phyloP scores from a whole-genome alignment of 2,888 invertebrate genomes.

The Sphecodes monilicornis region DNA sequence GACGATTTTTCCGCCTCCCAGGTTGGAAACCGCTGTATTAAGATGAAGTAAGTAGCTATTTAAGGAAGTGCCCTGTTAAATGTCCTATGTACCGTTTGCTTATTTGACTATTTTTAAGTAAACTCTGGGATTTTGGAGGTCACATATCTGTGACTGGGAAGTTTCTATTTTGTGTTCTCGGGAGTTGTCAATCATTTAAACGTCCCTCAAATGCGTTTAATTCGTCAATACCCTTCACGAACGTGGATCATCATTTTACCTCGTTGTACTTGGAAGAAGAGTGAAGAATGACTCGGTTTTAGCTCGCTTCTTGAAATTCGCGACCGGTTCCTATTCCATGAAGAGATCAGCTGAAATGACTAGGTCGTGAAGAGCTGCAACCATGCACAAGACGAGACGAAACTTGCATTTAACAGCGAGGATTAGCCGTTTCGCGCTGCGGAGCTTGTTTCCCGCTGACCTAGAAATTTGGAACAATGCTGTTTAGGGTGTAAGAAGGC shows the following conservation, averaged over 20 bases:
- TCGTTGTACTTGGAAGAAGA: neutral
- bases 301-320: neutral
- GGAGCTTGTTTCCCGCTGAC: constrained; percentile 50
- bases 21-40: too few relatives aligned
- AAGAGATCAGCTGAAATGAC: constrained; percentile 33
- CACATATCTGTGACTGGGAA: too few relatives aligned
- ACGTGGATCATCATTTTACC: too few relatives aligned
- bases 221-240: neutral
- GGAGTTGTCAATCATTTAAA: neutral
- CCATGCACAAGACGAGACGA: constrained; percentile 54
- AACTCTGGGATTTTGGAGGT: too few relatives aligned
- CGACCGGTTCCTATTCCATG: neutral
- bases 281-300: neutral
- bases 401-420: constrained; percentile 58
- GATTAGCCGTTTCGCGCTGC: constrained; percentile 60
- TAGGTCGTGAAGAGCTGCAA: constrained; percentile 51
- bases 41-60: too few relatives aligned
- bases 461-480: constrained; percentile 63
- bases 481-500: constrained; percentile 47
- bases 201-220: neutral
- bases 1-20: too few relatives aligned
- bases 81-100: too few relatives aligned
- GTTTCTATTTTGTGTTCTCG: too few relatives aligned
- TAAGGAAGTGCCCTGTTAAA: too few relatives aligned
- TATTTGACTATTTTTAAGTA: too few relatives aligned